Evolutionary conservation across 2,888 invertebrate species (phyloP).

Genomic region (Scaptomyza tumidula): DNA sequence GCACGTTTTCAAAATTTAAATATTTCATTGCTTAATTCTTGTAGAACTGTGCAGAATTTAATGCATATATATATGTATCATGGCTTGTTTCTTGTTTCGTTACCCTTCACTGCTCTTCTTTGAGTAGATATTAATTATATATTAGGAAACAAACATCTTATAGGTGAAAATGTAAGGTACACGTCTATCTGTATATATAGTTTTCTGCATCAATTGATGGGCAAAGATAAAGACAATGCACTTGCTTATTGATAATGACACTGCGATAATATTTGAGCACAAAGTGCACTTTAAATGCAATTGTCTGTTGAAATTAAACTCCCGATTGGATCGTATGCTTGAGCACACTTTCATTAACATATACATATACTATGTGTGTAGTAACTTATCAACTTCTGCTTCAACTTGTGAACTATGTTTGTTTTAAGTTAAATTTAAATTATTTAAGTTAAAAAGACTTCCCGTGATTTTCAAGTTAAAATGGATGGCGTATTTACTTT

Average conservation of each 20-base stretch:
- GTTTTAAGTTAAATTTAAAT: background rate
- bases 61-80: conserved; percentile 5
- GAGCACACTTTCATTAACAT: conserved; percentile 15
- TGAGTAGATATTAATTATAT: conserved; percentile 48
- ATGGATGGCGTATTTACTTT: background rate
- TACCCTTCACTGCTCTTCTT: background rate
- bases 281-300: conserved; percentile 44
- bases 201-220: conserved; percentile 61
- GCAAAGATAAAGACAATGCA: conserved; percentile 12
- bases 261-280: conserved; percentile 28
- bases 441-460: background rate
- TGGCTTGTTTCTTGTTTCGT: background rate
- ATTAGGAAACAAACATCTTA: conserved; percentile 17
- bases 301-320: background rate
- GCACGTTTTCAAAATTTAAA: conserved; percentile 47
- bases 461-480: background rate
- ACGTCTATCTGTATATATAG: conserved; percentile 28
- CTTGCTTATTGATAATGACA: conserved; percentile 34
- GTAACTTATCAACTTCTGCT: background rate
- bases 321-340: conserved; percentile 2
- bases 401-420: background rate
- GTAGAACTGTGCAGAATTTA: conserved; percentile 12
- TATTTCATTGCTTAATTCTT: conserved; percentile 42
- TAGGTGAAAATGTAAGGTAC: background rate
- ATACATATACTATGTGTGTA: conserved; percentile 1